Base-by-base conservation (phyloP, 2,113 vertebrate species). In the Apus apus region DNA sequence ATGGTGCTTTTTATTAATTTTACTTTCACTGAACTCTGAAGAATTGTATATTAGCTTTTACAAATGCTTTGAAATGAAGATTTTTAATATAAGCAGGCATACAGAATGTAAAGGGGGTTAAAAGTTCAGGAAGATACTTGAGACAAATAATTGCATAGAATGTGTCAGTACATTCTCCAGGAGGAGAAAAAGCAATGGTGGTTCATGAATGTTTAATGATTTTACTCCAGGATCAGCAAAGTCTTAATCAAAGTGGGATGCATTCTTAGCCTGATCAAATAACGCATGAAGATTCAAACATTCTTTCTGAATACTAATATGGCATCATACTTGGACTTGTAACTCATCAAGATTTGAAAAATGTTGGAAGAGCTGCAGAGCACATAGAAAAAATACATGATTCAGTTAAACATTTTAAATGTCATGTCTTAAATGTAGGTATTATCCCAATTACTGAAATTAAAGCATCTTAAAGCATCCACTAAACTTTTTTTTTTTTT, bases 71-170 rank as follows among this genome's bases (percentile, higher is more conserved):
- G 57, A 90, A 92, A 78, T 82, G 30, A 92, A 77, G 34, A 86
- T 74, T 85, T 92, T 85, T 94, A 60, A 87, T 90, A 4, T 45
- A 92, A 90, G 68, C 43, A 75, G 51, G 48, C 62, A 25, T 82
- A 77, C 67, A 90, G 48, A 95, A 80, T 43, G 30, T 70, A 78
- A 89, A 75, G n/a, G 25, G 40, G 87, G 84, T 95, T 94, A 95
- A 91, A 85, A 95, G 95, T 95, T 96, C 96, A 96, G 84, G 45
- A 82, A 82, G 70, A 53, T 76, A 93, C 90, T 93, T 23, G 27
- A 87, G 87, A 94, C 87, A 97, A 94, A 96, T 95, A 96, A 95
- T 94, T 91, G 89, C 89, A 79, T 76, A 75, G 91, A 94, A 85
- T 76, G 12, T 87, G 89, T 58, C 87, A 75, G 77, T 87, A 76